Conservation (phyloP, 64 coral and sea anemone species). For the Orbicella faveolata region DNA sequence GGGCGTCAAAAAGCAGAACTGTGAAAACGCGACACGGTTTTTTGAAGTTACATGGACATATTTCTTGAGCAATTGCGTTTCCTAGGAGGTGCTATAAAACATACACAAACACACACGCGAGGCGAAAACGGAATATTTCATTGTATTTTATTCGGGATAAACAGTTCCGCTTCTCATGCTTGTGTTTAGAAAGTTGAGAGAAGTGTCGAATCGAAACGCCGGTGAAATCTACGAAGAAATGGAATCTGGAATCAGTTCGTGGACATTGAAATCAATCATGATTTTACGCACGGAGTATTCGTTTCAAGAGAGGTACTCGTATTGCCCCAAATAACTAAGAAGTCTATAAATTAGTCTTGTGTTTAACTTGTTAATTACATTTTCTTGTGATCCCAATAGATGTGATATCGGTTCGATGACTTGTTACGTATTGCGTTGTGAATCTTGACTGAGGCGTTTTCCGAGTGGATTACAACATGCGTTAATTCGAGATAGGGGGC, state of each 20-base stretch:
- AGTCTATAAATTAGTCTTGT: conserved; percentile 1
- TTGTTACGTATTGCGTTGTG: neutral
- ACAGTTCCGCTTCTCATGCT: neutral
- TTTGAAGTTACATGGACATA: neutral
- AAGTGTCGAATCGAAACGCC: too few relatives aligned
- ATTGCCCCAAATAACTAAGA: neutral
- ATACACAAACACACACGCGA: conserved; percentile 5
- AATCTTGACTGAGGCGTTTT: neutral
- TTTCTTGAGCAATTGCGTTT: neutral
- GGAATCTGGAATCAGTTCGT: neutral
- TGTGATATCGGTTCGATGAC: neutral
- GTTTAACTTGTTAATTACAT: conserved; percentile 17
- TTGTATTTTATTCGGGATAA: neutral
- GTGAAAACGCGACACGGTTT: neutral
- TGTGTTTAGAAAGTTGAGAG: too few relatives aligned
- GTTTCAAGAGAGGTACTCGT: neutral
- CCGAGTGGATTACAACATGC: conserved; percentile 20
- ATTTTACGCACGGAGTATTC: neutral
- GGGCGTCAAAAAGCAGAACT: neutral
- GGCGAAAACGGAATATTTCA: neutral
- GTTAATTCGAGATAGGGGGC: neutral
- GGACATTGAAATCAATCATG: neutral
- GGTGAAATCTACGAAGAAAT: too few relatives aligned
- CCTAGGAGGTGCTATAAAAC: neutral
- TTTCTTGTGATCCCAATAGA: neutral